These are phyloP conservation scores for Sisyra nigra DNA, from an alignment of 2,888 invertebrate species.

Conservation along the genomic window DNA sequence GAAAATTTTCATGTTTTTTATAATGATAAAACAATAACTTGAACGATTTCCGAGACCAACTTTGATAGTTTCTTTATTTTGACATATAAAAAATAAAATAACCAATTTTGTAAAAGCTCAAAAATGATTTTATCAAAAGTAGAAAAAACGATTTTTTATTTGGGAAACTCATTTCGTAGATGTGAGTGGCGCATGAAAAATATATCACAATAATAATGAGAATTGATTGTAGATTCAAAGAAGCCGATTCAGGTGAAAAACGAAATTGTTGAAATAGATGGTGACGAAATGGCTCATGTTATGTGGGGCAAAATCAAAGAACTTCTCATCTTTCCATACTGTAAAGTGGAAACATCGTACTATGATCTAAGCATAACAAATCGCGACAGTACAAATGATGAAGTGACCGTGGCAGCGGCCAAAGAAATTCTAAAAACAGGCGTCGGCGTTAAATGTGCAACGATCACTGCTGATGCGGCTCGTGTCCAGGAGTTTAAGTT, in stretches of 20 bases:
- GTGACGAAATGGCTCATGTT: conserved; percentile 86
- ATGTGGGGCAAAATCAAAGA: conserved; percentile 86
- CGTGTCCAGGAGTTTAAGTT: conserved; percentile 81
- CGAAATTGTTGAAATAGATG: conserved; percentile 78
- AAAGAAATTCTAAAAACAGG: conserved; percentile 69
- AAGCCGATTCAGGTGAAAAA: conserved; percentile 46
- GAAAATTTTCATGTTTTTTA: too few relatives aligned
- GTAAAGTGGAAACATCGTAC: conserved; percentile 67
- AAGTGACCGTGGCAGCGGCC: conserved; percentile 73
- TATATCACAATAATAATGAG: too few relatives aligned
- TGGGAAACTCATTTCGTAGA: too few relatives aligned
- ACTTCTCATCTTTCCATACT: conserved; percentile 57
- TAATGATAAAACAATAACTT: too few relatives aligned
- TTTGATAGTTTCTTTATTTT: too few relatives aligned
- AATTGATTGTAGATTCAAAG: too few relatives aligned
- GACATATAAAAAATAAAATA: too few relatives aligned
- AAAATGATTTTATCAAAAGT: too few relatives aligned
- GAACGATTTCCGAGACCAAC: too few relatives aligned
- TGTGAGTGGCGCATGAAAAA: too few relatives aligned
- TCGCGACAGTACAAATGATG: conserved; percentile 67
- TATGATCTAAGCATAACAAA: conserved; percentile 73
- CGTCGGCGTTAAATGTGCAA: conserved; percentile 82
- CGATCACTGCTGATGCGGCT: conserved; percentile 78
- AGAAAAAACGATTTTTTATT: too few relatives aligned
- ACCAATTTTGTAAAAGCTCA: too few relatives aligned